Evolutionary conservation across 2,113 vertebrate species (phyloP), one percentile per base, ranked within the genome.

Genomic region (Acanthisitta chloris): DNA sequence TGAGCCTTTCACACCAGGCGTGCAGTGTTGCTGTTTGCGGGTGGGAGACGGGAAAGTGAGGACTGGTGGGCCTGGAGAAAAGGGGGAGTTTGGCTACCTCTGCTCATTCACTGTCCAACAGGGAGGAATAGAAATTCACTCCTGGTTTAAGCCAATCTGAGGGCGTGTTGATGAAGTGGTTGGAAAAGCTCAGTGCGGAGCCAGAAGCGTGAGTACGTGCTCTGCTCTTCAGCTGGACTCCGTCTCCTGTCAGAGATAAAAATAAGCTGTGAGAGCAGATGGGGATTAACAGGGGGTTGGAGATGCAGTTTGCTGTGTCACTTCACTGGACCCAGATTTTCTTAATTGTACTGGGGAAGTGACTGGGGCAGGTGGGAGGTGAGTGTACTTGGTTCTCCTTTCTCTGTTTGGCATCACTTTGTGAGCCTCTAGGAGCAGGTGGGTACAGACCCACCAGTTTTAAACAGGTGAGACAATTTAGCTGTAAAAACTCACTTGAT

Each of bases 91-190:
- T 94, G 90, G 76, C 90, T 93, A 62, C 82, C 55, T 81, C 69
- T 61, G 57, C 70, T 92, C 45, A 0, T 65, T 92, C 81, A 79
- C 70, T 76, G 83, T 73, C 87, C 93, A 88, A 12, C 1, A 0
- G 93, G 78, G 94, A 94, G 84, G 84, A 85, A 89, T 69, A 90
- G 87, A 87, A 94, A 79, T 89, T 92, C 94, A 79, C 78, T 85
- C 45, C 45, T 0, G 18, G 54, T 72, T 91, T 92, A 96, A 96
- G 92, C 89, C 94, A 85, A 85, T 96, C 88, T 93, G 71, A 72
- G 79, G 45, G 31, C 1, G 42, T 59, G 85, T 54, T 94, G 90
- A 92, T 95, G 94, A 93, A 92, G 84, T 91, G 92, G 65, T 82
- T 94, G 45, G 78, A 74, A 92, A 49, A 74, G 65, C 92, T 85